Base-by-base conservation (phyloP, 2,113 vertebrate genomes). In the Elaphurus davidianus region DNA sequence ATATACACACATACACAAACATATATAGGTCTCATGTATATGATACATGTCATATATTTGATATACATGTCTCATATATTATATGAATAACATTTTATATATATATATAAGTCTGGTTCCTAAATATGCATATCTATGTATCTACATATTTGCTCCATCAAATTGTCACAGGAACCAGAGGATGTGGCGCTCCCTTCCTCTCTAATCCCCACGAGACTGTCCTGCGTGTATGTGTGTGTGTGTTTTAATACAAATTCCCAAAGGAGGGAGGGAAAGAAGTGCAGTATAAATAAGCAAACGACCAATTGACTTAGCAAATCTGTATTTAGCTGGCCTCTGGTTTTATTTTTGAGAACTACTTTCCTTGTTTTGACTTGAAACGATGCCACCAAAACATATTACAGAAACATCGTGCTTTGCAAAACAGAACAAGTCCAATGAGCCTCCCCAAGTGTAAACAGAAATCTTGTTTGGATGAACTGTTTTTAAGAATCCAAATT, bases 391-490 rank as follows among this genome's bases (percentile, higher is more conserved):
- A 88, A 97, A 97, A 96, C 92, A 94, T 3, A 88, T 79, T 40
- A 64, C 11, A 94, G 96, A 96, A 97, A 98, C 95, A 96, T 52
- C 81, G 94, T 19, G 19, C 90, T 86, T 45, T 97, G 97, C 45
- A 96, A 98, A 98, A 91, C 12, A 97, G 97, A 98, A 94, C 81
- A 92, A 43, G 6, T 13, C 33, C 57, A 97, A 59, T 81, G 95
- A 96, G 78, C 87, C 95, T 98, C 98, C 94, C 96, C 93, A 93
- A 95, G 90, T 85, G 84, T 95, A 97, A 98, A 98, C 92, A 98
- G 94, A 96, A 95, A 13, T 95, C 87, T 97, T 96, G 87, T 97
- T 97, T 97, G 93, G 95, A 78, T 47, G 95, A 91, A 97, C 94
- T 97, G 97, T 97, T 97, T 87, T 83, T 74, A 97, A 97, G 79